Evolutionary conservation across 2,888 invertebrate genomes (phyloP).

Genomic region (Plagodis dolabraria): DNA sequence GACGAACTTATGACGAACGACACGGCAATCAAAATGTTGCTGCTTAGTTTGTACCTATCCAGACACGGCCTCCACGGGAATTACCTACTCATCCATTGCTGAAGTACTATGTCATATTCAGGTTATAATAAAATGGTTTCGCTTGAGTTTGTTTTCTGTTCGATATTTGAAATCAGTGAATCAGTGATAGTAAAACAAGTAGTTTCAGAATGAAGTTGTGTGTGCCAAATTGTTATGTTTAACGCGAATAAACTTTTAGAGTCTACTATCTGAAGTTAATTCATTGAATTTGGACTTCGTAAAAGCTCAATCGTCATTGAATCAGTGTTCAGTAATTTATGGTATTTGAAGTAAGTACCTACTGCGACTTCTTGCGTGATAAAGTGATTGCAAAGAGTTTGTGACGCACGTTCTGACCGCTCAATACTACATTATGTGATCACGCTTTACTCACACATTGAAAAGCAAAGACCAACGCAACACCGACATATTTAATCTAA

Average conservation of each 20-base stretch:
- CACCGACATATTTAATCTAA: constrained; percentile 76
- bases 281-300: constrained; percentile 17
- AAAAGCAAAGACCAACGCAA: constrained; percentile 49
- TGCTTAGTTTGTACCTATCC: no score
- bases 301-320: constrained; percentile 10
- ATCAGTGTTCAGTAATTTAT: constrained; percentile 9
- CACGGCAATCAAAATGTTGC: no score
- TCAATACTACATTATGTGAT: constrained; percentile 1
- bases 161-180: not conserved
- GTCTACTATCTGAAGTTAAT: not conserved
- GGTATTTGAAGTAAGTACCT: not conserved
- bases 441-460: constrained; percentile 32
- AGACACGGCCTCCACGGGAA: no score
- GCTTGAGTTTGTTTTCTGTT: no score
- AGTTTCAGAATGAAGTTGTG: constrained; percentile 3
- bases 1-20: no score
- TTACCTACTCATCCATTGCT: no score
- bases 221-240: constrained; percentile 11
- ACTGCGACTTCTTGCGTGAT: no score
- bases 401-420: not conserved
- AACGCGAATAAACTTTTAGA: constrained; percentile 9
- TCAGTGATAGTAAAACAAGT: not conserved
- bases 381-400: no score
- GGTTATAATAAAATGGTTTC: no score
- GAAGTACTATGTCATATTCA: no score